These are phyloP conservation scores for Otocyon megalotis DNA, from an alignment of 2,113 vertebrate genomes.

Conservation along the genomic window DNA sequence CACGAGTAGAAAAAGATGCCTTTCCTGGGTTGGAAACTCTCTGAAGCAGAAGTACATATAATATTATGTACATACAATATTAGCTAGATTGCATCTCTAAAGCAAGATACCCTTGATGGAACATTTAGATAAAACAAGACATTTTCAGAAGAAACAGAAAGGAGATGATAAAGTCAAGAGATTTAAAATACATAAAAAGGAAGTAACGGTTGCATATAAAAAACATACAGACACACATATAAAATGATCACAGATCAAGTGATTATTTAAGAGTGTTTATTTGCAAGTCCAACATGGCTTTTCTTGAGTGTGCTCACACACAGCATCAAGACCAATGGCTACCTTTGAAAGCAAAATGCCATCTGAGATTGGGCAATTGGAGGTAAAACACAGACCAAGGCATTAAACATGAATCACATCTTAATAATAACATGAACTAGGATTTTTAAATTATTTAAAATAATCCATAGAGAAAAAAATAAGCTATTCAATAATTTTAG, in stretches of 20 bases:
- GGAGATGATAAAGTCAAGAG: constrained; percentile 48
- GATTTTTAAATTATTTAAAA: not conserved
- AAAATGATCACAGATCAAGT: not conserved
- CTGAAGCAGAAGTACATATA: constrained; percentile 56
- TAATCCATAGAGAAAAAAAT: constrained; percentile 6
- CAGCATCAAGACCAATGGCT: not conserved
- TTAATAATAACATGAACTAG: constrained; percentile 13
- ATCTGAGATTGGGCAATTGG: not conserved
- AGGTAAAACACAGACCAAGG: constrained; percentile 32
- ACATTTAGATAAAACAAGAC: constrained; percentile 65
- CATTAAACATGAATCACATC: not conserved
- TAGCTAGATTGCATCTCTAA: constrained; percentile 67
- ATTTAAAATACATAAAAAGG: constrained; percentile 37
- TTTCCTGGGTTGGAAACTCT: constrained; percentile 69
- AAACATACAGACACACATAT: not conserved
- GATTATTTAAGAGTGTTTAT: not conserved
- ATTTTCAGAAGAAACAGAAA: constrained; percentile 73
- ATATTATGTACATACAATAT: not conserved
- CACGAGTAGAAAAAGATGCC: constrained; percentile 51
- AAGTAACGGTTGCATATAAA: not conserved
- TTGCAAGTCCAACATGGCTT: not conserved
- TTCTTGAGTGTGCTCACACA: not conserved
- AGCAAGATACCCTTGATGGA: constrained; percentile 60
- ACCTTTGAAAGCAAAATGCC: constrained; percentile 28
- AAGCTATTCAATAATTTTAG: constrained; percentile 29